Evolutionary conservation across 1,140 invertebrate species (phyloP), one percentile per base, ranked within the genome.

Genomic region (Oncopeltus fasciatus): DNA sequence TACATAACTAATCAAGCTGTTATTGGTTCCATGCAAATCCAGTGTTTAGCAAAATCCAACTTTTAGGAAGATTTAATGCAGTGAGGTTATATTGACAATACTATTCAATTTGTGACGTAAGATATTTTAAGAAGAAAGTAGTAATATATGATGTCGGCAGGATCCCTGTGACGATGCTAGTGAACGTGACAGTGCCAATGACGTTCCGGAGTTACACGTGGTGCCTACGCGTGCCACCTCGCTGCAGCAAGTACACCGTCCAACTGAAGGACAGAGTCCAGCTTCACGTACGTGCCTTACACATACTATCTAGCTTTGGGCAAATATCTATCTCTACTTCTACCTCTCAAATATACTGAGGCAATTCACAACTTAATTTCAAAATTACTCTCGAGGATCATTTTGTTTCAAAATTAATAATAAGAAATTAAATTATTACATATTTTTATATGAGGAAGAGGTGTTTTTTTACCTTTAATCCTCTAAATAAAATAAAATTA

Each of bases 201-300:
- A 68, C 64, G 2, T 65, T 64, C 29, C 61, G 66, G 21, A 62
- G 60, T 8, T 68, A 69, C 65, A 66, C 67, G 1, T 70, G 69
- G 69, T 70, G 69, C 44, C 53, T 70, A 21, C 63, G 64, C 20
- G 65, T 70, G 3, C 69, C 69, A n/a, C 69, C 69, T 24, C 60
- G 69, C 21, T 70, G 69, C 47, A 65, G 65, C 43, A 67, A 68
- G 43, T 68, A 68, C 63, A 66, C 62, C 11, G 56, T 64, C 3
- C 62, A 67, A 53, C 60, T 68, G 47, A 62, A 63, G 51, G 67
- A 69, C 18, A 61, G 65, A 16, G 61, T 63, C 21, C 61, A 70
- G 46, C 66, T 68, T 63, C 61, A 58, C 27, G 16, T 60, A 14
- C 16, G 28, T 57, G 53, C 28, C 16, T 31, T 59, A n/a, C 2